Evolutionary conservation across 2,797 vertebrate species (phyloP).

Genomic region (Psittacula echo): DNA sequence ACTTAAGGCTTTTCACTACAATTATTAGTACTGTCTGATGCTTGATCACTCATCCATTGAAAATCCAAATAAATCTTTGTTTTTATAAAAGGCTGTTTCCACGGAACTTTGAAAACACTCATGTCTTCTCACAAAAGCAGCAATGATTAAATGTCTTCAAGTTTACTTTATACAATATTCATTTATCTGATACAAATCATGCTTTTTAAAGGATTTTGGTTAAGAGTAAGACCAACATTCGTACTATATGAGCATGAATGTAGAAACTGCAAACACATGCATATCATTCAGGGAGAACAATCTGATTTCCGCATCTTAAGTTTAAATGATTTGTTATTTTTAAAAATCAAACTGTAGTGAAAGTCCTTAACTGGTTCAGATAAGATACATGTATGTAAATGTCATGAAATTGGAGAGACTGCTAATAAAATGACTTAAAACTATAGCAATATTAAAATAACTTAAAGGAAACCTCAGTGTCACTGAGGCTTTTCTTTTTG

Average conservation of each 20-base stretch:
- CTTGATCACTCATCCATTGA: slow-evolving; percentile 34
- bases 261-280: slow-evolving; percentile 49
- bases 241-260: slow-evolving; percentile 40
- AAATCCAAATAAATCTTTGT: slow-evolving; percentile 53
- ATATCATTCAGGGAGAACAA: slow-evolving; percentile 57
- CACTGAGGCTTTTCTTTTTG: slow-evolving; percentile 64
- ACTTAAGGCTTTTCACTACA: slow-evolving; percentile 81
- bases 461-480: slow-evolving; percentile 68
- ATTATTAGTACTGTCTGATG: slow-evolving; percentile 50
- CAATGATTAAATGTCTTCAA: slow-evolving; percentile 67
- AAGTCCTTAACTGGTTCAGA: slow-evolving; percentile 77
- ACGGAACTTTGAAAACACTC: slow-evolving; percentile 70
- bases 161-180: slow-evolving; percentile 57
- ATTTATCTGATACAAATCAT: slow-evolving; percentile 60
- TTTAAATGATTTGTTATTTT: slow-evolving; percentile 41
- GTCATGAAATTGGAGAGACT: slow-evolving; percentile 66
- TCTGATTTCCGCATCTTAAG: slow-evolving; percentile 32
- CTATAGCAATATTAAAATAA: slow-evolving; percentile 76
- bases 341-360: slow-evolving; percentile 79
- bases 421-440: slow-evolving; percentile 66
- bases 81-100: slow-evolving; percentile 71
- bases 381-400: slow-evolving; percentile 52
- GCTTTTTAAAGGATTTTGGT: slow-evolving; percentile 62
- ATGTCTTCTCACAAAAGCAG: slow-evolving; percentile 55
- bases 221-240: slow-evolving; percentile 42